Percentiles rank a stretch among this genome's conserved stretches.
These are phyloP conservation scores for Sphaerophoria rueppellii DNA, from an alignment of 2,888 invertebrate genomes.

Conservation along the genomic window DNA sequence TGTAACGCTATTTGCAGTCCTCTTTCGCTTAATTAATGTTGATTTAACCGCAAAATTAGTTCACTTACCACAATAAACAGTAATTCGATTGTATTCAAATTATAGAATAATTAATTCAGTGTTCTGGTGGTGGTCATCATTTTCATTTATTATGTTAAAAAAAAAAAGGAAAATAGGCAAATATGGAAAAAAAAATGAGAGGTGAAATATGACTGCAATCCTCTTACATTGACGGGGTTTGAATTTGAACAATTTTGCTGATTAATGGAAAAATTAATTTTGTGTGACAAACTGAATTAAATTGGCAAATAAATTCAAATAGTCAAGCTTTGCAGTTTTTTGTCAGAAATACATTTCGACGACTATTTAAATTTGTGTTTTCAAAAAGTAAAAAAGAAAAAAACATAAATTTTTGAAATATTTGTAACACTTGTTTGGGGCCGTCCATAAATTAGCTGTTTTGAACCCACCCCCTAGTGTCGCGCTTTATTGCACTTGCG, in stretches of 20 bases:
- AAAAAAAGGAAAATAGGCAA: not conserved
- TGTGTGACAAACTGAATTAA: too few species aligned
- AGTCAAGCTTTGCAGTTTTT: too few species aligned
- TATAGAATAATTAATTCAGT: conserved; percentile 56
- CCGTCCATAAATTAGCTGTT: too few species aligned
- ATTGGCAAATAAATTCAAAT: too few species aligned
- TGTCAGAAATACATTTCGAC: too few species aligned
- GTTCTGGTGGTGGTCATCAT: conserved; percentile 5
- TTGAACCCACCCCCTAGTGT: too few species aligned
- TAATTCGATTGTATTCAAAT: conserved; percentile 57
- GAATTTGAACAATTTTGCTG: not conserved
- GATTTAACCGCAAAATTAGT: conserved; percentile 5
- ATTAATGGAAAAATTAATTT: not conserved
- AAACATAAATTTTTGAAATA: too few species aligned
- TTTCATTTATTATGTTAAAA: conserved; percentile 2
- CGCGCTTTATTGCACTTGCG: too few species aligned
- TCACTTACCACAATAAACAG: conserved; percentile 27
- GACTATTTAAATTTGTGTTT: too few species aligned
- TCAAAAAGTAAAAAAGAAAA: too few species aligned
- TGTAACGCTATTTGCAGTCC: not conserved
- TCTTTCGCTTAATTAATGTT: conserved; percentile 1
- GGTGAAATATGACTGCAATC: too few species aligned
- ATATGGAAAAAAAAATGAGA: not conserved
- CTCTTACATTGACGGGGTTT: not conserved
- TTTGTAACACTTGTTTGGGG: too few species aligned